Evolutionary conservation across 2,113 vertebrate species (phyloP), one percentile per base, ranked within the genome.

Genomic region (Limanda limanda): DNA sequence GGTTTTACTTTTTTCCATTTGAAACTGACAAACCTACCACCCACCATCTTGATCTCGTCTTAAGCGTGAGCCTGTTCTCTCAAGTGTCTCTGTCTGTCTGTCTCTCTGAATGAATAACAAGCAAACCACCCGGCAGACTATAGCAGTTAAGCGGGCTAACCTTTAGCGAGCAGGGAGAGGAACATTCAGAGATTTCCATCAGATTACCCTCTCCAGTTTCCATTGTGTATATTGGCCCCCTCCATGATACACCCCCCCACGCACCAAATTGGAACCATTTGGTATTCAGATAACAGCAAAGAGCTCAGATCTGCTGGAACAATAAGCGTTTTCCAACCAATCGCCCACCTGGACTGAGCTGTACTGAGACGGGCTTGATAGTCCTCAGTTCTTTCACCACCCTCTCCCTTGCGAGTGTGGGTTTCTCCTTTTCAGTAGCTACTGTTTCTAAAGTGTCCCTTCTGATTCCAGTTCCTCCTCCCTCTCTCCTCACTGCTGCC

Each of bases 221-320:
- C 87, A 84, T 83, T 88, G 79, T 87, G 76, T 75, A 66, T 85
- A 71, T 73, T 76, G 83, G 72, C 73, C 78, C 74, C 79, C 62
- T 85, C 20, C 35, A 13, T 74, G 77, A 69, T 77, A 80, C 58
- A 31, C 31, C 70, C 12, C 25, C 8, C 25, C 57, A 59, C 57
- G 25, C 57, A 27, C 71, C 68, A 87, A 89, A 91, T 88, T 86
- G 72, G 71, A 89, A 89, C 75, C 80, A 84, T 90, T 91, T 88
- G 89, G 78, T 88, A 89, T 91, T 91, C 85, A 89, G 81, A 88
- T 88, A 90, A 88, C 52, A 20, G 65, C 75, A 80, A 89, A 88
- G 70, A 86, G 72, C 83, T 88, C 76, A 75, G 78, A 86, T 89
- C 74, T 88, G 74, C 84, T 84, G 76, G 77, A 90, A 86, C 90